Conservation (phyloP, 2,113 vertebrate species). For the Agapornis roseicollis region DNA sequence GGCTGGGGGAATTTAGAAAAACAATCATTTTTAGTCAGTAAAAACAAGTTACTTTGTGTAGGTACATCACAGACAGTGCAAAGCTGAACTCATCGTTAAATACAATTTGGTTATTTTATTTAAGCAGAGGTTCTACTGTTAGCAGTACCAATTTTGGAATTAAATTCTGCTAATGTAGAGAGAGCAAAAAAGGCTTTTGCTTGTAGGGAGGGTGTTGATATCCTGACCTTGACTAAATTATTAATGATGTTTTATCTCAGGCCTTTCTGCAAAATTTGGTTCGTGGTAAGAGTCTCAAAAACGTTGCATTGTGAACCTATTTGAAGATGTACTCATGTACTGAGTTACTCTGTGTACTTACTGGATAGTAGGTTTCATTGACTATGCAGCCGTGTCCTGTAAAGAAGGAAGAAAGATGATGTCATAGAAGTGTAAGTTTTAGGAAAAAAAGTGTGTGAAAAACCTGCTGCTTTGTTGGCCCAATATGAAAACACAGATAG, state of each 20-base stretch:
- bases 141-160: not conserved
- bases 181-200: not conserved
- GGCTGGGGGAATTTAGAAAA: conserved; percentile 49
- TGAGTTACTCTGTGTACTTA: conserved; percentile 38
- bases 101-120: not conserved
- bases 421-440: not conserved
- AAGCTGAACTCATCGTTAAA: not conserved
- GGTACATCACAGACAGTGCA: accelerated
- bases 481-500: not conserved
- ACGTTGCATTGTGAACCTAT: not conserved
- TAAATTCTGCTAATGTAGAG: not conserved
- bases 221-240: not conserved
- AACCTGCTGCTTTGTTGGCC: not conserved
- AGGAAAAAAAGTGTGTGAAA: not conserved
- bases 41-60: not conserved
- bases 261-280: not conserved
- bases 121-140: not conserved
- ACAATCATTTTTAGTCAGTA: not conserved
- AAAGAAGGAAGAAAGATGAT: not conserved
- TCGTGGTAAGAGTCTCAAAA: not conserved
- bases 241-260: not conserved
- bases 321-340: not conserved
- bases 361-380: conserved; percentile 49
- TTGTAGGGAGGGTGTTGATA: not conserved
- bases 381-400: conserved; percentile 46